Conservation (phyloP, 64 coral and sea anemone species). For the Dendronephthya gigantea region DNA sequence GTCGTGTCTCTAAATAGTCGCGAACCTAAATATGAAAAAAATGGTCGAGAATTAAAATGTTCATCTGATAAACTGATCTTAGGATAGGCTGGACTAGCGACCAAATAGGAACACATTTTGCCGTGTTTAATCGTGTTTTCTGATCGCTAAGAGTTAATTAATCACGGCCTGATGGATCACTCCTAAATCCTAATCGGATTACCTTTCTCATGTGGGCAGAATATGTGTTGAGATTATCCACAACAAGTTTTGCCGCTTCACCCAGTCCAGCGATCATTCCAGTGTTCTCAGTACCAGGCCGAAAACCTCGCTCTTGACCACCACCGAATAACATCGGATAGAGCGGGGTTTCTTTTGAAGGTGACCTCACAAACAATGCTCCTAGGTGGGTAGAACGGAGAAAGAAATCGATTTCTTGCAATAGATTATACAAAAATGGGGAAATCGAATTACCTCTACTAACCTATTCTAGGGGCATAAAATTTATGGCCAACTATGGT, state of each 20-base stretch:
- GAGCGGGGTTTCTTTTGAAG: conserved; percentile 23
- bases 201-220: conserved; percentile 77
- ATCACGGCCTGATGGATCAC: no score
- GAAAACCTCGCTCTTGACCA: conserved; percentile 78
- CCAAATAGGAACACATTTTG: background rate
- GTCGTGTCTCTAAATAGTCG: conserved; percentile 67
- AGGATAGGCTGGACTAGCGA: no score
- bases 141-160: no score
- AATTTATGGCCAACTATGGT: conserved; percentile 96
- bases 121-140: no score
- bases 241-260: conserved; percentile 64
- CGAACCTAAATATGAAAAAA: conserved; percentile 43
- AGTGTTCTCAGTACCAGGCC: conserved; percentile 97
- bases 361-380: conserved; percentile 54
- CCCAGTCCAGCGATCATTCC: conserved; percentile 97
- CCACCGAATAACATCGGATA: conserved; percentile 90
- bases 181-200: background rate
- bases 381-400: no score
- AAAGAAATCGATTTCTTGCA: no score
- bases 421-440: no score
- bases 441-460: background rate
- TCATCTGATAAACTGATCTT: background rate
- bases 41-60: background rate
- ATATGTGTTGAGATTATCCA: conserved; percentile 66
- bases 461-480: conserved; percentile 97